A percentile compares a stretch with the other conserved stretches of the same genome.
phyloP scores from a whole-genome alignment of 1,140 invertebrate genomes.

The Dendrolimus punctatus region DNA sequence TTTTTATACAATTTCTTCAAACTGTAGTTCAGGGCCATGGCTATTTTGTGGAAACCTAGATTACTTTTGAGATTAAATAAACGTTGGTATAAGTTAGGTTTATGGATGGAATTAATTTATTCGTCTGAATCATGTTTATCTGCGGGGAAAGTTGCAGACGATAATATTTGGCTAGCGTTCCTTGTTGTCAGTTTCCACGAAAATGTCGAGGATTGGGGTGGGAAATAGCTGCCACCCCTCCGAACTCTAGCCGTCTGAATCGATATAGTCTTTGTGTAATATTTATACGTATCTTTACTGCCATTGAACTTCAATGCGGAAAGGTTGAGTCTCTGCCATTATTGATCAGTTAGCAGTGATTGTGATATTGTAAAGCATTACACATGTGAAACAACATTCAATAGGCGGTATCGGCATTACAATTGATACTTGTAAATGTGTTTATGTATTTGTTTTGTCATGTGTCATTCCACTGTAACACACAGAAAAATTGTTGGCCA shows the following conservation, averaged over 20 bases:
- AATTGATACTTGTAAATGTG: too few relatives aligned
- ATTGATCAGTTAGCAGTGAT: too few relatives aligned
- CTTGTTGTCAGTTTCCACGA: constrained; percentile 24
- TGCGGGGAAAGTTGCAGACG: constrained; percentile 4
- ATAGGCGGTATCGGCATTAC: too few relatives aligned
- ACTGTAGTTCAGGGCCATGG: constrained; percentile 11
- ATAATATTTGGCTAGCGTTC: constrained; percentile 9
- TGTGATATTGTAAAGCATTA: too few relatives aligned
- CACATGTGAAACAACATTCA: too few relatives aligned
- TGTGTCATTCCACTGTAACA: too few relatives aligned
- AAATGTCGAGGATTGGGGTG: constrained; percentile 32
- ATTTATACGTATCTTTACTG: constrained; percentile 1
- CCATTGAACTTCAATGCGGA: background rate
- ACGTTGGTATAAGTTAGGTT: constrained; percentile 5
- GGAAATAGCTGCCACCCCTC: constrained; percentile 30
- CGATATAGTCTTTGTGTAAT: constrained; percentile 11
- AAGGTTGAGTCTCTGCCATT: background rate
- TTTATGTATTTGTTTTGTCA: too few relatives aligned
- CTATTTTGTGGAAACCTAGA: constrained; percentile 5
- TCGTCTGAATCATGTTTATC: constrained; percentile 5
- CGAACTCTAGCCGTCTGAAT: constrained; percentile 26
- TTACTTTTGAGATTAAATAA: constrained; percentile 4
- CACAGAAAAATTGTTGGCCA: too few relatives aligned
- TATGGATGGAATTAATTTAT: constrained; percentile 5
- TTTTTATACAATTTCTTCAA: background rate